Percentiles rank a stretch among this genome's conserved stretches.
These are phyloP conservation scores for Drosophila sp. DNA, from an alignment of 1,140 invertebrate genomes.

Conservation along the genomic window DNA sequence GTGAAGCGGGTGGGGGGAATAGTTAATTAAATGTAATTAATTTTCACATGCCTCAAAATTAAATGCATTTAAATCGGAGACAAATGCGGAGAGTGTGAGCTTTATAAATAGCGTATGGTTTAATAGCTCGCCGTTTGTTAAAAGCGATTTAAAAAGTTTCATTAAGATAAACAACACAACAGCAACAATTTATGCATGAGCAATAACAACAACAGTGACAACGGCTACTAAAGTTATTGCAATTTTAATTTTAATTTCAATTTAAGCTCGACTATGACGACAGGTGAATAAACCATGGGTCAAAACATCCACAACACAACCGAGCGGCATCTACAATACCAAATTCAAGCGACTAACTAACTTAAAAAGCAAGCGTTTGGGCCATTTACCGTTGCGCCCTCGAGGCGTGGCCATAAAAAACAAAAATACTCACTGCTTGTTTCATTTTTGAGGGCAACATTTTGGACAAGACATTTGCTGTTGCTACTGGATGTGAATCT, in stretches of 20 bases:
- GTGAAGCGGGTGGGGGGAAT: conserved; percentile 10
- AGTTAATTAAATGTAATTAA: conserved; percentile 80
- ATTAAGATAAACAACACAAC: conserved; percentile 71
- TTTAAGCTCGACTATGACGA: conserved; percentile 68
- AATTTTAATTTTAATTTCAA: conserved; percentile 77
- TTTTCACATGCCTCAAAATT: conserved; percentile 79
- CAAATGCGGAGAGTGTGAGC: conserved; percentile 63
- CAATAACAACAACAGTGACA: conserved; percentile 39
- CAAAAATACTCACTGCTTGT: conserved; percentile 49
- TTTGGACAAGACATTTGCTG: conserved; percentile 22
- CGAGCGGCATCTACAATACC: conserved; percentile 14
- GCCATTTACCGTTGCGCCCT: conserved; percentile 78
- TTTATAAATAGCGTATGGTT: conserved; percentile 68
- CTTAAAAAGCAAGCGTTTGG: conserved; percentile 46
- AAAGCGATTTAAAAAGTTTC: conserved; percentile 82
- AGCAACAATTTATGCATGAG: conserved; percentile 29
- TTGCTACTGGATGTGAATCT: conserved; percentile 62
- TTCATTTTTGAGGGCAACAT: conserved; percentile 70
- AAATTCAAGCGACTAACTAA: conserved; percentile 15
- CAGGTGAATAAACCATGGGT: conserved; percentile 81
- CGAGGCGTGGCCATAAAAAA: conserved; percentile 61
- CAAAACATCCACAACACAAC: conserved; percentile 31
- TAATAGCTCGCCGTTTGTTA: conserved; percentile 69
- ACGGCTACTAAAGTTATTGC: conserved; percentile 62
- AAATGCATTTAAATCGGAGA: conserved; percentile 81